Base-by-base conservation (phyloP, 2,113 vertebrate species). In the Atlantisia rogersi region DNA sequence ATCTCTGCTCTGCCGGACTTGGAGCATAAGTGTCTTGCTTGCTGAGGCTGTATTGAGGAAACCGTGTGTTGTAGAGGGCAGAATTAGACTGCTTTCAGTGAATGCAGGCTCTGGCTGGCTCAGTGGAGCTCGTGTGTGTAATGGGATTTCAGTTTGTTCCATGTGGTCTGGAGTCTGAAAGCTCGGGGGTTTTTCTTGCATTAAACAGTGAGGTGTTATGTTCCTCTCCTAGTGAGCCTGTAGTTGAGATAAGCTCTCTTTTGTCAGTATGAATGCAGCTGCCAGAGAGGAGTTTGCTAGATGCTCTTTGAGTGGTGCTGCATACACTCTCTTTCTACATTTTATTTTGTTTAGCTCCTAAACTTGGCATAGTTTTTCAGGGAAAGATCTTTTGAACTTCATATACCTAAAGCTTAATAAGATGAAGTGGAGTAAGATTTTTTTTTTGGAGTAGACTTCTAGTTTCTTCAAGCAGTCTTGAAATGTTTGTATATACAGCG, bases 111-210 rank as follows among this genome's bases (percentile, higher is more conserved):
- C 35, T 15, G 12, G 6, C n/a, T 42, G 50, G 9, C 40, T 76
- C 62, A 35, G 26, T 32, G 58, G 40, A 56, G 32, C 44, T 80
- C 12, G 0, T 67, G n/a, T 46, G 21, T 86, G 1, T 63, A 50
- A 76, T 16, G 24, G 46, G 76, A 68, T 65, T 73, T 68, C 11
- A 15, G 60, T 92, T 84, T 68, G 16, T 58, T 44, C 12, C 24
- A 10, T 37, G 35, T 76, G 35, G 67, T 91, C 65, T 76, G 65
- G 84, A 78, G 48, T 79, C 53, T 88, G 75, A 82, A 80, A 88
- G 67, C 40, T 62, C 28, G 58, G 19, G 4, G 28, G 28, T 22
- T 50, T 74, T 82, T 50, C 46, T 60, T 48, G 10, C 35, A 15
- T 90, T 80, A 52, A 85, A 74, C 82, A 86, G 82, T 2, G 4